These are phyloP conservation scores for Drosophila anomalata DNA, from an alignment of 2,888 invertebrate species.

Conservation along the genomic window DNA sequence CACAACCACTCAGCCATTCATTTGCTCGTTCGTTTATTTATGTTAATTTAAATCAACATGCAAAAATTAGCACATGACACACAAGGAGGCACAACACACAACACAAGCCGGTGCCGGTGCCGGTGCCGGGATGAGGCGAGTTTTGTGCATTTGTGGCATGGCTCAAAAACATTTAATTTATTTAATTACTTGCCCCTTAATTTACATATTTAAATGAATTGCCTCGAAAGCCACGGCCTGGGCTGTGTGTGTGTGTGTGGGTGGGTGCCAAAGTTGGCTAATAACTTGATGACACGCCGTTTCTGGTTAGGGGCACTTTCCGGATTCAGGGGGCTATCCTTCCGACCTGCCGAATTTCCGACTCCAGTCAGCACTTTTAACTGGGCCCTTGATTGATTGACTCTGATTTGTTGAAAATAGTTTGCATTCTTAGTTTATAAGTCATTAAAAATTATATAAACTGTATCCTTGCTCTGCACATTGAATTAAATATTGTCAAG, in stretches of 20 bases:
- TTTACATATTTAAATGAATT: slow-evolving; percentile 76
- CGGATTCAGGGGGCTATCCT: background rate
- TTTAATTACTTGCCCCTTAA: slow-evolving; percentile 75
- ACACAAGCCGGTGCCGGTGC: slow-evolving; percentile 2
- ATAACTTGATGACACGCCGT: slow-evolving; percentile 58
- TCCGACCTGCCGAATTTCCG: background rate
- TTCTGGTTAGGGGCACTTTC: background rate
- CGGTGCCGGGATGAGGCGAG: slow-evolving; percentile 8
- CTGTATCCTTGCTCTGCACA: too few relatives aligned
- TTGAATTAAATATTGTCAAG: too few relatives aligned
- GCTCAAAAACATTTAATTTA: slow-evolving; percentile 70
- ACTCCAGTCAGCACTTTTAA: background rate
- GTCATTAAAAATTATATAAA: too few relatives aligned
- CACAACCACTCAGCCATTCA: slow-evolving; percentile 37
- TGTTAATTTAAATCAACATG: slow-evolving; percentile 77
- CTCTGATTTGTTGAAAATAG: background rate
- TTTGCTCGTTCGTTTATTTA: slow-evolving; percentile 68
- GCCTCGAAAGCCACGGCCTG: slow-evolving; percentile 37
- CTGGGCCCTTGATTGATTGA: background rate
- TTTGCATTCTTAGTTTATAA: background rate
- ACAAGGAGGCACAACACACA: slow-evolving; percentile 1
- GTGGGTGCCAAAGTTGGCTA: slow-evolving; percentile 13
- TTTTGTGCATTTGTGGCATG: slow-evolving; percentile 22
- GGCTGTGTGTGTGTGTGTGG: slow-evolving; percentile 1
- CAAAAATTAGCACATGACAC: slow-evolving; percentile 61